These are phyloP conservation scores for Volucella inanis DNA, from an alignment of 2,888 invertebrate species.

Conservation along the genomic window DNA sequence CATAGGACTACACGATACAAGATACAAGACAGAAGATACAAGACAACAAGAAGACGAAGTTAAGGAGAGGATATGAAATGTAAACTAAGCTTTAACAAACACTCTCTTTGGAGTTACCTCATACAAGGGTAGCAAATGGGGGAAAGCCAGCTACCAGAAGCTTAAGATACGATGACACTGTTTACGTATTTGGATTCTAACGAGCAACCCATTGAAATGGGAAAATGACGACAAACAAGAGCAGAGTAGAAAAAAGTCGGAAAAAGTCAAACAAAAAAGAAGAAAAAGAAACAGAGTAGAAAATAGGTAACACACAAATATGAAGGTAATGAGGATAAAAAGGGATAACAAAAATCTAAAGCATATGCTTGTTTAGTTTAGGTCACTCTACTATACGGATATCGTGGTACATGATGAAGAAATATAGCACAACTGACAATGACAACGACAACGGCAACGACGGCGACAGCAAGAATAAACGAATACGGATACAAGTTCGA, in stretches of 20 bases:
- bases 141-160: not conserved
- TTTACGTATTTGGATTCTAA: slow-evolving; percentile 70
- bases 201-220: slow-evolving; percentile 59
- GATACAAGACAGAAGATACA: slow-evolving; percentile 9
- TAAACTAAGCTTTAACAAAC: slow-evolving; percentile 41
- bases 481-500: slow-evolving; percentile 44
- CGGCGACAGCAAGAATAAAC: slow-evolving; percentile 43
- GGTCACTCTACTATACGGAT: slow-evolving; percentile 48
- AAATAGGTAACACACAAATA: slow-evolving; percentile 30
- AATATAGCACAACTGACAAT: slow-evolving; percentile 64
- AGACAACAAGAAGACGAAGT: slow-evolving; percentile 21
- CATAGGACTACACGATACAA: not conserved
- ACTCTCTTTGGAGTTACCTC: slow-evolving; percentile 4
- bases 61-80: slow-evolving; percentile 2
- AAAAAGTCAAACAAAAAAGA: no score
- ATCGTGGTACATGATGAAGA: slow-evolving; percentile 8
- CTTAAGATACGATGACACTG: slow-evolving; percentile 57
- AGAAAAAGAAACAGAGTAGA: no score
- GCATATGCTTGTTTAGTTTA: slow-evolving; percentile 36
- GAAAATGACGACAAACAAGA: slow-evolving; percentile 55
- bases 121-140: not conserved
- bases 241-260: not conserved
- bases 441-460: slow-evolving; percentile 54
- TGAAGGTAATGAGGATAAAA: slow-evolving; percentile 39
- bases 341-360: slow-evolving; percentile 55